Evolutionary conservation across 2,113 vertebrate genomes (phyloP).

Genomic region (Crotalus tigris): DNA sequence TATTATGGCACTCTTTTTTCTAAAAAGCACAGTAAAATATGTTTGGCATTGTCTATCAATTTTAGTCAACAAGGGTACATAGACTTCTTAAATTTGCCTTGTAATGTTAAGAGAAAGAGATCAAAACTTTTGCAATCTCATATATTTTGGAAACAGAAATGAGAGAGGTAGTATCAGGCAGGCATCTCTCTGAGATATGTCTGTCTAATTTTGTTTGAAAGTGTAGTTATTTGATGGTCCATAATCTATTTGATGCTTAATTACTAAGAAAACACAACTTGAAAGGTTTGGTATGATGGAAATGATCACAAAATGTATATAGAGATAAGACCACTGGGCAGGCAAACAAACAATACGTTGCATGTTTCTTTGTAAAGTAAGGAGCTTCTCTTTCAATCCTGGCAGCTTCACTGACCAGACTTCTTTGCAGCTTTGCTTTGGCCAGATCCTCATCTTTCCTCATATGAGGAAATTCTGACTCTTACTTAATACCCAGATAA

Average conservation of each 20-base stretch:
- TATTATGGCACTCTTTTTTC: neutral
- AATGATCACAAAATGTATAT: neutral
- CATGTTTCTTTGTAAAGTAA: neutral
- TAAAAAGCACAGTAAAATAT: neutral
- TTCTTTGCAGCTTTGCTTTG: neutral
- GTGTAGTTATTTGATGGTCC: neutral
- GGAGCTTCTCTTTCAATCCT: neutral
- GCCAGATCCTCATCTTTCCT: neutral
- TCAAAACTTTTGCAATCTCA: neutral
- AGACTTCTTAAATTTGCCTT: neutral
- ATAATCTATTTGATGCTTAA: neutral
- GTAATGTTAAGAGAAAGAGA: neutral
- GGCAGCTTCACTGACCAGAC: neutral
- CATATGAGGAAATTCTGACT: neutral
- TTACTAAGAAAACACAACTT: neutral
- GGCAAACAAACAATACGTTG: neutral
- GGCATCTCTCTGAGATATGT: neutral
- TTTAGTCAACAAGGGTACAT: neutral
- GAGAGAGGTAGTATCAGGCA: neutral
- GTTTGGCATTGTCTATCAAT: neutral
- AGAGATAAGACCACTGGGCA: neutral
- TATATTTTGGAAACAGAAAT: neutral
- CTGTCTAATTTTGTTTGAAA: neutral
- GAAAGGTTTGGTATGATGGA: neutral
- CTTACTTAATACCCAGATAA: neutral